A percentile compares a stretch with the other conserved stretches of the same genome.
phyloP scores from a whole-genome alignment of 2,888 invertebrate genomes.

The Leptarthrus brevirostris region DNA sequence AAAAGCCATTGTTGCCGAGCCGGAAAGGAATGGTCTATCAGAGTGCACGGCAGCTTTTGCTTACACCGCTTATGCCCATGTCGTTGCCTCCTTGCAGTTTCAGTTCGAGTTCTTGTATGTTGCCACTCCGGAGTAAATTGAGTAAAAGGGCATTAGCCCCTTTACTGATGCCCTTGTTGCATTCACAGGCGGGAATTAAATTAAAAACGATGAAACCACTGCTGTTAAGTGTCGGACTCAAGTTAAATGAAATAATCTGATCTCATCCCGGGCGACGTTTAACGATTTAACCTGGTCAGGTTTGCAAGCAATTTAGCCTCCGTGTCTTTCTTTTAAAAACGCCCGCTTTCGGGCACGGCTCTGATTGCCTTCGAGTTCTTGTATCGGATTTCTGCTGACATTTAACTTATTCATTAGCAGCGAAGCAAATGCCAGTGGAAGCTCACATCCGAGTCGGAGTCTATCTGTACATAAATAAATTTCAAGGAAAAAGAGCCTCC shows the following conservation, averaged over 20 bases:
- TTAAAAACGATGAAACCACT: slow-evolving; percentile 9
- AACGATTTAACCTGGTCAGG: slow-evolving; percentile 8
- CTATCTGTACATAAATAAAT: slow-evolving; percentile 19
- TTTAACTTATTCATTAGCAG: neutral
- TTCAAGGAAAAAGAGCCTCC: slow-evolving; percentile 36
- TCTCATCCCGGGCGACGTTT: slow-evolving; percentile 10
- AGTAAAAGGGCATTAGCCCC: slow-evolving; percentile 26
- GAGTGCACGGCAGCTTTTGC: neutral
- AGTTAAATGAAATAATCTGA: slow-evolving; percentile 5
- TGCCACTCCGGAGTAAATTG: slow-evolving; percentile 21
- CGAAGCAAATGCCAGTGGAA: slow-evolving; percentile 19
- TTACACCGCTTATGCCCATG: neutral
- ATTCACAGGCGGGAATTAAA: slow-evolving; percentile 33
- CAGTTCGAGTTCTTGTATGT: neutral
- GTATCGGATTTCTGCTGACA: slow-evolving; percentile 22
- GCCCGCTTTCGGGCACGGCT: neutral
- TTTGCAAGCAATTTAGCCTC: too few relatives aligned
- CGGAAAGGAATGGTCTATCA: slow-evolving; percentile 17
- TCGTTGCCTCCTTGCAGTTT: slow-evolving; percentile 1
- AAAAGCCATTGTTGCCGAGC: neutral
- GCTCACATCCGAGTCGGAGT: slow-evolving; percentile 3
- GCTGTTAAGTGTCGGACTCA: neutral
- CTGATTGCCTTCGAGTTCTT: slow-evolving; percentile 16
- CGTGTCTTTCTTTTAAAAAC: too few relatives aligned
- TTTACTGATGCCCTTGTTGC: neutral